phyloP scores from a whole-genome alignment of 2,113 vertebrate genomes.

The Halichoerus grypus region DNA sequence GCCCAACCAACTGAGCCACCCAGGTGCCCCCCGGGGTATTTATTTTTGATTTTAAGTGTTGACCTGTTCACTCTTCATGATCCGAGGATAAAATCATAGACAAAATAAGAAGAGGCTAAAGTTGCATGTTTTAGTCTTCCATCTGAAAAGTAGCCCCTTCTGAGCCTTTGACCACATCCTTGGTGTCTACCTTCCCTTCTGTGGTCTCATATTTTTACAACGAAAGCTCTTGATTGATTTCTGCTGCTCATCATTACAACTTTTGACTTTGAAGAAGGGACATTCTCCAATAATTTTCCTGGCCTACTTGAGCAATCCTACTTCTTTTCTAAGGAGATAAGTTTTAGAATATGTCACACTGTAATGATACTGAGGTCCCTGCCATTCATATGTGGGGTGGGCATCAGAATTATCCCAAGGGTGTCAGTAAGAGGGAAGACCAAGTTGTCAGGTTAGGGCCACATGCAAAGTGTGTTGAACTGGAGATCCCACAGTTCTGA shows the following conservation, averaged over 20 bases:
- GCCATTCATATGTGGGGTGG: not conserved
- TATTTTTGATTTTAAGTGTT: constrained; percentile 57
- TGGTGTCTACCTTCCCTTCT: not conserved
- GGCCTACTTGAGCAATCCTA: not conserved
- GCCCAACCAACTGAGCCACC: too few relatives aligned
- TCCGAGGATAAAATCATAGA: not conserved
- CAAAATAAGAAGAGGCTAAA: not conserved
- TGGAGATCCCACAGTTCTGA: not conserved
- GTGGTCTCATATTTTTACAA: not conserved
- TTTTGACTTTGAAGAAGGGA: not conserved
- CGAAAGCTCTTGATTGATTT: constrained; percentile 10
- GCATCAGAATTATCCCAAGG: not conserved
- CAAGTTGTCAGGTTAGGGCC: constrained; percentile 49
- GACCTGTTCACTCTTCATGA: not conserved
- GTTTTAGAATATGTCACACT: not conserved
- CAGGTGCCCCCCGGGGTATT: not conserved
- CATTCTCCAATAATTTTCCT: not conserved
- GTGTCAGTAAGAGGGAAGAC: not conserved
- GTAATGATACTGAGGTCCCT: not conserved
- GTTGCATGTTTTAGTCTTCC: not conserved
- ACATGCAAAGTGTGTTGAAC: not conserved
- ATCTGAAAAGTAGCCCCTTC: not conserved
- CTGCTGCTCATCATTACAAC: not conserved
- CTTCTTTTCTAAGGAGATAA: not conserved
- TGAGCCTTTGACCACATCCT: not conserved